Evolutionary conservation across 2,888 invertebrate species (phyloP).

Genomic region (Omphaloscelis lunosa): DNA sequence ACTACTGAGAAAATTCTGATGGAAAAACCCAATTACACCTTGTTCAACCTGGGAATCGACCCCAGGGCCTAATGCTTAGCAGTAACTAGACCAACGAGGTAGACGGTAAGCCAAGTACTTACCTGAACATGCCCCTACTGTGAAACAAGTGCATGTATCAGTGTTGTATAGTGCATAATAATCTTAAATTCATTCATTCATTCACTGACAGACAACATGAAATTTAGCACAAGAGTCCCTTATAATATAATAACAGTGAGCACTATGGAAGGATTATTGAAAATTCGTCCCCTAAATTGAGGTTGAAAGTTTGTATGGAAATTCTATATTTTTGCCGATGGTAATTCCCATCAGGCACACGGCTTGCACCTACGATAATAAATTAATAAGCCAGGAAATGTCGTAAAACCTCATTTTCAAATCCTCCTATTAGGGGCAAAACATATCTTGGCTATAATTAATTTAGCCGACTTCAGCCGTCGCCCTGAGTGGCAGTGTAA

Average conservation of each 20-base stretch:
- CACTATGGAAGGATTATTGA: background rate
- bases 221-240: too few relatives aligned
- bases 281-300: background rate
- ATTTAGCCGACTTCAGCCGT: slow-evolving; percentile 59
- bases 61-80: too few relatives aligned
- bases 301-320: background rate
- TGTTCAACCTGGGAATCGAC: too few relatives aligned
- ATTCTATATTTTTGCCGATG: background rate
- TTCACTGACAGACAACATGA: background rate
- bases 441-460: slow-evolving; percentile 64
- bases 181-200: background rate
- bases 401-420: slow-evolving; percentile 49
- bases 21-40: background rate
- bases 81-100: background rate
- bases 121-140: background rate
- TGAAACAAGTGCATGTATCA: slow-evolving; percentile 1
- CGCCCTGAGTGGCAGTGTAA: slow-evolving; percentile 78
- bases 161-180: too few relatives aligned
- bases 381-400: slow-evolving; percentile 57
- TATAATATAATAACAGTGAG: background rate
- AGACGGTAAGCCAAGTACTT: background rate
- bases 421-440: slow-evolving; percentile 66
- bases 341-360: fast-evolving
- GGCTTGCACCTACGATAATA: slow-evolving; percentile 22
- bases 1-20: too few relatives aligned